Conservation (phyloP, 2,113 vertebrate genomes). For the Typhlomys cinereus region DNA sequence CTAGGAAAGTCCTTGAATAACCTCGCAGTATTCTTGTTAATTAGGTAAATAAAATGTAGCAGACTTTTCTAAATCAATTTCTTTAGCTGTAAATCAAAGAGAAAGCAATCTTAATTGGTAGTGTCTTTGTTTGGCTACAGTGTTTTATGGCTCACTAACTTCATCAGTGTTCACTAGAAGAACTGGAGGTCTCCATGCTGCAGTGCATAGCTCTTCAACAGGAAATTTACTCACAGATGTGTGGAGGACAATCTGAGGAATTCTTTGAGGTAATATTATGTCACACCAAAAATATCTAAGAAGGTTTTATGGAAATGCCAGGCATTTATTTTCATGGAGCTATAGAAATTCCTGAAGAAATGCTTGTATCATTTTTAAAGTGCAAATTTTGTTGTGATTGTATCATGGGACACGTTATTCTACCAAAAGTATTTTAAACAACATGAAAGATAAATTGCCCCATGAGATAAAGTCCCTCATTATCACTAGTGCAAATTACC, state of each 20-base stretch:
- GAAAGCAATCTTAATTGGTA: background rate
- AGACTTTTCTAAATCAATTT: background rate
- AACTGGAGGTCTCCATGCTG: background rate
- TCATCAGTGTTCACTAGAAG: conserved; percentile 27
- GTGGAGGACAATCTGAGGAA: conserved; percentile 71
- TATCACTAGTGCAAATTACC: background rate
- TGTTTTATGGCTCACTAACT: background rate
- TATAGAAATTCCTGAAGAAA: conserved; percentile 52
- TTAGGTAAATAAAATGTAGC: background rate
- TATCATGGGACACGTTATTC: conserved; percentile 30
- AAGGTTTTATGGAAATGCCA: conserved; percentile 71
- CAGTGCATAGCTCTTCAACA: conserved; percentile 48
- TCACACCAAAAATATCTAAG: conserved; percentile 77
- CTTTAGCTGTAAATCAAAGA: conserved; percentile 1
- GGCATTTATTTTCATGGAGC: conserved; percentile 35
- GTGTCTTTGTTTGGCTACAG: background rate
- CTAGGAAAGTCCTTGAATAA: background rate
- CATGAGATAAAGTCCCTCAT: background rate
- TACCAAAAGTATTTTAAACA: conserved; percentile 39
- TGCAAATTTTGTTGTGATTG: conserved; percentile 27
- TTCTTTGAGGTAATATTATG: conserved; percentile 80
- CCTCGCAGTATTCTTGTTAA: background rate
- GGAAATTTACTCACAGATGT: conserved; percentile 76
- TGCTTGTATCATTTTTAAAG: conserved; percentile 57
- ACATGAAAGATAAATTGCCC: background rate